Evolutionary conservation across 2,888 invertebrate genomes (phyloP).

Genomic region (Temnothorax rugatulus): DNA sequence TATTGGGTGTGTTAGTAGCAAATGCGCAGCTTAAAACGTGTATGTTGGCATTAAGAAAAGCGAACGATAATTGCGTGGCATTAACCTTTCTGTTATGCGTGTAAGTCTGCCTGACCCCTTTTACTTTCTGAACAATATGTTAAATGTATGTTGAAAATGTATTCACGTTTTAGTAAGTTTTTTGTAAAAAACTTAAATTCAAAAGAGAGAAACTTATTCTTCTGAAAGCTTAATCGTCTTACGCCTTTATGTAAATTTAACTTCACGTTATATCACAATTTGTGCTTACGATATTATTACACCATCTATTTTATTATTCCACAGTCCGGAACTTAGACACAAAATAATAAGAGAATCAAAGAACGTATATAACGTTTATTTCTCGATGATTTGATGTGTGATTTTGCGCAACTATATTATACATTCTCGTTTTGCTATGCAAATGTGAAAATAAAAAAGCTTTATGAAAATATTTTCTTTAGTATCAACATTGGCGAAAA

Average conservation of each 20-base stretch:
- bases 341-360: neutral
- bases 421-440: neutral
- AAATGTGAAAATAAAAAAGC: neutral
- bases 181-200: neutral
- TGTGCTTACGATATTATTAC: neutral
- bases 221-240: neutral
- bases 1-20: slow-evolving; percentile 38
- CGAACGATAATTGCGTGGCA: slow-evolving; percentile 27
- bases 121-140: slow-evolving; percentile 6
- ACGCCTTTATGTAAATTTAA: neutral
- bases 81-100: slow-evolving; percentile 23
- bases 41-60: slow-evolving; percentile 36
- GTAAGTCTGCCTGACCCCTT: neutral
- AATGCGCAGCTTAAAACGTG: slow-evolving; percentile 45
- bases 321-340: neutral
- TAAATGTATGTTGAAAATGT: neutral
- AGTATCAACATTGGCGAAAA: neutral
- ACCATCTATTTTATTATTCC: neutral
- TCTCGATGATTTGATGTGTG: neutral
- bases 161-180: slow-evolving; percentile 1
- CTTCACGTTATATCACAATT: neutral
- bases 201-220: neutral
- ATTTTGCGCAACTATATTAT: neutral
- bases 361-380: neutral
- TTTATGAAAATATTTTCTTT: slow-evolving; percentile 27